These are phyloP conservation scores for Parasteatoda lunata DNA, from an alignment of 2,888 invertebrate species.

Conservation along the genomic window DNA sequence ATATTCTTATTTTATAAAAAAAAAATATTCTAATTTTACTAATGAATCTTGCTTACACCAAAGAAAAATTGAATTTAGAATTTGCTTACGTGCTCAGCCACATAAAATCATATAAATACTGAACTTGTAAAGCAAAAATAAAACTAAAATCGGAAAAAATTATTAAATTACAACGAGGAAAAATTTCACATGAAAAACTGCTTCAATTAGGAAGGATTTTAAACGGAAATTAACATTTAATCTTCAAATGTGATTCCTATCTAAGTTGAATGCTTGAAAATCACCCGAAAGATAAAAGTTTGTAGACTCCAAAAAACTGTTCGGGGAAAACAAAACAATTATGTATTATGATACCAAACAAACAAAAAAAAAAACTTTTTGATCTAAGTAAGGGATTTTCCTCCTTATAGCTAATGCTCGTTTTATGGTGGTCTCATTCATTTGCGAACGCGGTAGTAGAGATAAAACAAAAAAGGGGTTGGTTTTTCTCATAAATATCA, in stretches of 20 bases:
- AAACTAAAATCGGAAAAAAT: too few relatives aligned
- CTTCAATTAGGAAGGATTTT: not conserved
- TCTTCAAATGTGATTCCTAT: not conserved
- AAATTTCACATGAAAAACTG: not conserved
- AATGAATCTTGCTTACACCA: too few relatives aligned
- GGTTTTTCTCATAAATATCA: conserved; percentile 39
- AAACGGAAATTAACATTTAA: not conserved
- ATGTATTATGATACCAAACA: not conserved
- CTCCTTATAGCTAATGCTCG: not conserved
- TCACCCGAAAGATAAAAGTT: not conserved
- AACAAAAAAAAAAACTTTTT: not conserved
- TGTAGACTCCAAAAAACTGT: not conserved
- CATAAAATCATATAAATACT: too few relatives aligned
- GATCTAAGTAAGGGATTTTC: not conserved
- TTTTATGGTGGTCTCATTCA: conserved; percentile 47
- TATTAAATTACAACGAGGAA: not conserved
- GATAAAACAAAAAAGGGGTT: conserved; percentile 37
- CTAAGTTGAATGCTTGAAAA: not conserved
- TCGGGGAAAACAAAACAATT: not conserved
- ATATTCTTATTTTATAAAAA: too few relatives aligned
- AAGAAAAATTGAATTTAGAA: too few relatives aligned
- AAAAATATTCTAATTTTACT: too few relatives aligned
- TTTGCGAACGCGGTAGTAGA: conserved; percentile 8
- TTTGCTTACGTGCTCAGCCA: too few relatives aligned
- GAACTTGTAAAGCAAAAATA: too few relatives aligned